Conservation (phyloP, 1,140 invertebrate genomes). For the Goniozus legneri region DNA sequence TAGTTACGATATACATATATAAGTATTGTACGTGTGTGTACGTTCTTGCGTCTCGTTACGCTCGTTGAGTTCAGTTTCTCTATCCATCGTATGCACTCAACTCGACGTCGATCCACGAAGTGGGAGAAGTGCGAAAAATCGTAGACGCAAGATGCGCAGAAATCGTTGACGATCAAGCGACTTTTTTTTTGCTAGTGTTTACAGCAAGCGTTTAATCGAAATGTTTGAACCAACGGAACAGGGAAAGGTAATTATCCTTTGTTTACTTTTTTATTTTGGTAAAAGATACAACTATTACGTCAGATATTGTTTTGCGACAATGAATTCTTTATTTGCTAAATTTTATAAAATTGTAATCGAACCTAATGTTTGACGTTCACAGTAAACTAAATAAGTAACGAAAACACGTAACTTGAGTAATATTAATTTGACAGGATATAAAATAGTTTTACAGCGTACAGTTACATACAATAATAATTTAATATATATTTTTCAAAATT, state of each 20-base stretch:
- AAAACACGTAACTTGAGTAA: neutral
- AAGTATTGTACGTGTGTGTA: no score
- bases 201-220: neutral
- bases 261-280: neutral
- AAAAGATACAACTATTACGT: no score
- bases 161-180: neutral
- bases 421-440: no score
- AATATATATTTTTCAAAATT: no score
- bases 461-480: no score
- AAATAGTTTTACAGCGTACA: no score
- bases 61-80: no score
- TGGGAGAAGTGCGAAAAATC: neutral
- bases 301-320: neutral
- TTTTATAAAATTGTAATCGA: neutral
- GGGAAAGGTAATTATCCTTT: slow-evolving; percentile 30
- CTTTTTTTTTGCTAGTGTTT: neutral
- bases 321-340: neutral
- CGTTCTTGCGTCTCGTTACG: no score
- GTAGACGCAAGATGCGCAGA: neutral
- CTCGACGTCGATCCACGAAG: neutral
- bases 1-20: no score
- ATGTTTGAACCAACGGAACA: slow-evolving; percentile 41
- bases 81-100: no score
- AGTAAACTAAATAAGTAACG: slow-evolving; percentile 10
- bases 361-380: slow-evolving; percentile 7